Evolutionary conservation across 1,140 invertebrate species (phyloP), one percentile per base, ranked within the genome.

Genomic region (Tetranychus urticae): DNA sequence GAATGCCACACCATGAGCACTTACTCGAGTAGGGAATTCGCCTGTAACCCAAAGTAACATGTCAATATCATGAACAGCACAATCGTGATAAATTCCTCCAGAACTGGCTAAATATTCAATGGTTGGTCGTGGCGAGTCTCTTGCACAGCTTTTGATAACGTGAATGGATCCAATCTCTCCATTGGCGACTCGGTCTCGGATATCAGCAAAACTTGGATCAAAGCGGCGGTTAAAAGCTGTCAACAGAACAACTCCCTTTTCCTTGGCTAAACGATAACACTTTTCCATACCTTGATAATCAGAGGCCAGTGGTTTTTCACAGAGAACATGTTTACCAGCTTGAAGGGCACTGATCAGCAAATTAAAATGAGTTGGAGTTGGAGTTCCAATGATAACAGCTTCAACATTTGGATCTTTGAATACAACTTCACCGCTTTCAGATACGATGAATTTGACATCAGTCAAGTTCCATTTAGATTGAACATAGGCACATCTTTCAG

Each of bases 31-130:
- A 1, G 81, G 81, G 56, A 74, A 74, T 55, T 71, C 67, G 0
- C 66, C 69, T 37, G 69, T n/a, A 10, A 70, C 48, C 65, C 68
- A 68, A 47, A 68, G 69, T 12, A 70, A 66, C 14, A 69, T 58
- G 61, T 83, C 82, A 62, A 85, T 77, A 69, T 84, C 82, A 64
- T 84, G 82, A 6, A 84, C 80, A 57, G 79, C 74, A 63, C 81
- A 82, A 67, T 84, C 82, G 62, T 82, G 79, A 65, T 81, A 82
- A 45, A 84, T 81, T n/a, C 81, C 81, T 62, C 81, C 81, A 64
- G 81, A 83, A 10, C 66, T 72, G 65, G 75, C 76, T 3, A 82
- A 69, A 66, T 82, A 84, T 0, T 78, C 77, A 6, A 81, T 65
- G 0, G 75, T 70, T 1, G 82, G 81, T 35, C 79, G 66, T 5